Evolutionary conservation across 2,113 vertebrate genomes (phyloP).

Genomic region (Brachyhypopomus gauderio): DNA sequence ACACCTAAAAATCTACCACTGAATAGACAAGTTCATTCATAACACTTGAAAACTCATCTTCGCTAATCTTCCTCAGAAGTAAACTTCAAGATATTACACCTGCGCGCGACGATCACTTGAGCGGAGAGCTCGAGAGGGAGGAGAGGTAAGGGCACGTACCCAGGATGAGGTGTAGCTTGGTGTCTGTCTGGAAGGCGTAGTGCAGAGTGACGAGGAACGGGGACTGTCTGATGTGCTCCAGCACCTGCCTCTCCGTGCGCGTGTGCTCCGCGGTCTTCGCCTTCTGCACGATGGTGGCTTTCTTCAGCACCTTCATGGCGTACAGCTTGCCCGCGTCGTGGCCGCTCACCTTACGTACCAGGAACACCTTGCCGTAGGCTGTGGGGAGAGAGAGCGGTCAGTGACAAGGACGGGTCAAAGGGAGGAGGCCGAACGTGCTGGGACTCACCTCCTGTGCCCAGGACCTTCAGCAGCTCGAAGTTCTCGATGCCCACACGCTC

Average conservation of each 20-base stretch:
- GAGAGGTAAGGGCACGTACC: slow-evolving; percentile 68
- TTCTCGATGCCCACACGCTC: slow-evolving; percentile 98
- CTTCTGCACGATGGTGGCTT: slow-evolving; percentile 96
- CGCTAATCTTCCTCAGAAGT: too few species aligned
- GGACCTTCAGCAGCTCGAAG: slow-evolving; percentile 94
- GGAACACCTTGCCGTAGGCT: slow-evolving; percentile 98
- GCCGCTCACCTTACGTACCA: slow-evolving; percentile 94
- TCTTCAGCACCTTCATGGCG: slow-evolving; percentile 98
- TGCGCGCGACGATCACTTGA: not conserved
- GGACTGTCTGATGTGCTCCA: slow-evolving; percentile 94
- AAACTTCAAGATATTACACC: too few species aligned
- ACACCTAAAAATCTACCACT: too few species aligned
- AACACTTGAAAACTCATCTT: too few species aligned
- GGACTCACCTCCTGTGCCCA: slow-evolving; percentile 94
- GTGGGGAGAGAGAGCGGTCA: slow-evolving; percentile 37
- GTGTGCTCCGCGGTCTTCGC: slow-evolving; percentile 97
- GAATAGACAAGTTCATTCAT: too few species aligned
- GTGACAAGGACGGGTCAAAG: slow-evolving; percentile 11
- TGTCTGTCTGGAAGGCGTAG: slow-evolving; percentile 97
- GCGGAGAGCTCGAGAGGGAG: not conserved
- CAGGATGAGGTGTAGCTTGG: slow-evolving; percentile 96
- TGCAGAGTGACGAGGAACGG: slow-evolving; percentile 93
- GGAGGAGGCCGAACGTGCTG: not conserved
- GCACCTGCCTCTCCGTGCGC: slow-evolving; percentile 88
- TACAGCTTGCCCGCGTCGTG: slow-evolving; percentile 92